Evolutionary conservation across 23 tunicate genomes (phyloP), one percentile per base, ranked within the genome.

Genomic region (Trididemnum nubilum): DNA sequence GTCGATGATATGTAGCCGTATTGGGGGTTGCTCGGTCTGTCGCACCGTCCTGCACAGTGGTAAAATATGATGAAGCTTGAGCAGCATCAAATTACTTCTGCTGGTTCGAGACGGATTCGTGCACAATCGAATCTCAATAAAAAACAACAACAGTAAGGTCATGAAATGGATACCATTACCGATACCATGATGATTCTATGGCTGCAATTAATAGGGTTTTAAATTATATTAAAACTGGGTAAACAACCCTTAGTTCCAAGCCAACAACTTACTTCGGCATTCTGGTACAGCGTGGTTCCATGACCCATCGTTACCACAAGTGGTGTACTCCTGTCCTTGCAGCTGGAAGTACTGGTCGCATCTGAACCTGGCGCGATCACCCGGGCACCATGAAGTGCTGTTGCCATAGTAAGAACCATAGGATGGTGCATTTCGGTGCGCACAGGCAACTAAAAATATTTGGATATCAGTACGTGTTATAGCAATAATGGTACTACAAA

Each of bases 331-430:
- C 27, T 33, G 12, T 28, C 74, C 74, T 7, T 28, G 7, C 36
- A 69, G 15, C 2, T 33, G 15, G 39, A 69, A 69, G 7, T 25
- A 4, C 18, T 33, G 5, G 39, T 32, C 5, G 32, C 74, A 69
- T n/a, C 39, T 32, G 74, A 5, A 69, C 36, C 38, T 33, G 7
- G 39, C 74, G 12, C 7, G 29, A 29, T 30, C 9, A 5, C 74
- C 74, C 3, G 74, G 74, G 39, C 74, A 69, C 74, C 74, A 69
- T 32, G 19, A 30, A 12, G 36, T 44, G 24, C 25, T 73, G 29
- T 73, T 33, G 29, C 60, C 59, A n/a, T 40, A n/a, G 59, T 73
- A 73, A 5, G 59, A 44, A 25, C 79, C 79, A 73, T 73, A 73
- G 7, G 30, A 21, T 23, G 79, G 79, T 2, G 79, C 59, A 22